A percentile compares a stretch with the other conserved stretches of the same genome.
Evolutionary conservation across 2,888 invertebrate genomes (phyloP).

Genomic region (Polyploca ridens): DNA sequence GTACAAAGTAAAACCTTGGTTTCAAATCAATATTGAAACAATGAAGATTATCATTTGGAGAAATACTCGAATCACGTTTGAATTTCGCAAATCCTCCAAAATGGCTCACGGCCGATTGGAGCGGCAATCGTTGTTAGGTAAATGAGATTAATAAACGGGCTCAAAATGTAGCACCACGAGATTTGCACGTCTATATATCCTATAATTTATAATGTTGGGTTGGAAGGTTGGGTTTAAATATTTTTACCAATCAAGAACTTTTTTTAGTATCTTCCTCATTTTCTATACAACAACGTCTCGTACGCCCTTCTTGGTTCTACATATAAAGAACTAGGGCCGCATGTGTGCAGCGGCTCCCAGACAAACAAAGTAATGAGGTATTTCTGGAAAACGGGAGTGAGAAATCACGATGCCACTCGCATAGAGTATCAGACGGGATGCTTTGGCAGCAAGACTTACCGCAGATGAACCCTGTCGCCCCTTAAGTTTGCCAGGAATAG

Average conservation of each 20-base stretch:
- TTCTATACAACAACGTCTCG: too few species aligned
- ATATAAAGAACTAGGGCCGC: too few species aligned
- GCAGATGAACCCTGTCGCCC: too few species aligned
- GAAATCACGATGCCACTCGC: too few species aligned
- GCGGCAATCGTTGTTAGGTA: constrained; percentile 51
- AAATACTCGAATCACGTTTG: constrained; percentile 41
- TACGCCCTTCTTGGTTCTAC: too few species aligned
- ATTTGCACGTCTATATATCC: constrained; percentile 35
- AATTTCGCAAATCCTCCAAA: constrained; percentile 47
- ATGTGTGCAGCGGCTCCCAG: too few species aligned
- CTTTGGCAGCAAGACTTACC: too few species aligned
- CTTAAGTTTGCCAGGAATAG: too few species aligned
- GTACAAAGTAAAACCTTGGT: too few species aligned
- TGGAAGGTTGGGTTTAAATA: neutral
- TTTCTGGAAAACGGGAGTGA: neutral
- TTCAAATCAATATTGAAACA: neutral
- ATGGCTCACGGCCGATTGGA: constrained; percentile 51
- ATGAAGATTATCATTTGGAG: constrained; percentile 38
- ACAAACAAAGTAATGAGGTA: neutral
- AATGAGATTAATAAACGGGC: constrained; percentile 62
- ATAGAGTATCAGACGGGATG: too few species aligned
- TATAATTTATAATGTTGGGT: constrained; percentile 6
- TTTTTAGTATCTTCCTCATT: too few species aligned
- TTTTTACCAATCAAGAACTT: too few species aligned
- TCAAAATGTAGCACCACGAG: constrained; percentile 38